Percentiles rank a stretch among this genome's conserved stretches.
phyloP scores from a whole-genome alignment of 2,113 vertebrate species.

The Mesoclemmys tuberculata region DNA sequence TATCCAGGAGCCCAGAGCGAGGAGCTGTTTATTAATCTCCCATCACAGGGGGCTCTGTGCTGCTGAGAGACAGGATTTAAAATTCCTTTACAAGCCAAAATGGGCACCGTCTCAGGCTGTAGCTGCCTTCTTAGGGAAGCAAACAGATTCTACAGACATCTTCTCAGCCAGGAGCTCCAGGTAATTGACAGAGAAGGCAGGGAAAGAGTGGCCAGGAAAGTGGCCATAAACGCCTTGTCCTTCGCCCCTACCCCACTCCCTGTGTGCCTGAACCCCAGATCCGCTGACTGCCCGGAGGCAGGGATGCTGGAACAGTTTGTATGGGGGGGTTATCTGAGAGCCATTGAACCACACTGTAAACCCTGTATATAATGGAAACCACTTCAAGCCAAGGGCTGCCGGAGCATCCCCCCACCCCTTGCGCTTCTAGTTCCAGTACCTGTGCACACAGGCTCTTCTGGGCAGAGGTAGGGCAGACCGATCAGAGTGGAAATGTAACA shows the following conservation, averaged over 20 bases:
- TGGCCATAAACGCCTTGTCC: neutral
- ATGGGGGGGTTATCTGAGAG: no score
- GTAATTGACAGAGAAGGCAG: neutral
- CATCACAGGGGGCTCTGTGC: neutral
- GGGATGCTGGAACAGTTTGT: no score
- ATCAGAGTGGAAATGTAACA: neutral
- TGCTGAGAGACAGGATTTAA: neutral
- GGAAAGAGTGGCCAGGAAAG: neutral
- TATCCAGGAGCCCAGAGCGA: neutral
- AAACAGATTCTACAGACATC: neutral
- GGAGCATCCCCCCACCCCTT: no score
- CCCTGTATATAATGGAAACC: no score
- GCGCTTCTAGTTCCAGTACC: no score
- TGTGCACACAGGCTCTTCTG: neutral
- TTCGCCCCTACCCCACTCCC: neutral
- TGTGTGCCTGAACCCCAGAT: neutral
- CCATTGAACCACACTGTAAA: no score
- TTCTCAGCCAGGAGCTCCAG: neutral
- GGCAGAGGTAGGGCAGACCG: neutral
- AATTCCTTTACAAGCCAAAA: neutral
- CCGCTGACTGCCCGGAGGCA: neutral
- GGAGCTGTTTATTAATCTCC: neutral
- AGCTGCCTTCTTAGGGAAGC: neutral
- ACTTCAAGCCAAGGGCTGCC: no score
- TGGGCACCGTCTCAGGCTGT: neutral